Evolutionary conservation across 2,888 invertebrate genomes (phyloP), one percentile per base, ranked within the genome.

Genomic region (Amphimallon solstitiale): DNA sequence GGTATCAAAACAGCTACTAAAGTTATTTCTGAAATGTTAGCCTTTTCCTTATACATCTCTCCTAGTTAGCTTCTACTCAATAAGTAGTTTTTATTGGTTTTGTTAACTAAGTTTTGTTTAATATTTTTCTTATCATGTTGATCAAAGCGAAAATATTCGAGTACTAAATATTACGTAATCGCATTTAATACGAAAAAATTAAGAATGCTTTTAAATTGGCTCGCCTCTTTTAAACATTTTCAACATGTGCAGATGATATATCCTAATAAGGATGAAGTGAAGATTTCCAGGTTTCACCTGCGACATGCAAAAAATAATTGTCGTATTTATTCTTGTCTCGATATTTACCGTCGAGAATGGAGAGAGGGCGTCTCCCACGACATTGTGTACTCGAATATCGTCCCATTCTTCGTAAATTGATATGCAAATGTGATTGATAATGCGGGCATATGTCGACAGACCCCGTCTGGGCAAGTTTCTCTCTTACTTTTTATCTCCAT

Each of bases 331-430:
- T 56, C 23, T 9, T n/a, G n/a, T n/a, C 3, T 59, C 10, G 5
- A 29, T 29, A 59, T 43, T 29, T 59, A 43, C 43, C 29, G 48
- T 29, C 45, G 45, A 14, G 40, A 9, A 40, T 14, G 5, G n/a
- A 29, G 63, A 75, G 72, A 73, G 68, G 73, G 75, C 71, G 74
- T 67, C 48, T 66, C 59, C n/a, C 15, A 15, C 12, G 56, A 69
- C 66, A 54, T 69, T 66, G 65, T 68, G 61, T 65, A 48, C 56
- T 61, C 49, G 37, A 69, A 59, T 67, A 51, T 61, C 56, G 54
- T 66, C 56, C 34, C 48, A 62, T 69, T 65, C 45, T 65, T 66
- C 59, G 23, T 66, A 70, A 66, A 68, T 64, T 68, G 60, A 63
- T 65, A 64, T 65, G 64, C 37, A 64, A 70, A 64, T 68, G 48